These are phyloP conservation scores for Myiagra hebetior DNA, from an alignment of 2,113 vertebrate species.

Conservation along the genomic window DNA sequence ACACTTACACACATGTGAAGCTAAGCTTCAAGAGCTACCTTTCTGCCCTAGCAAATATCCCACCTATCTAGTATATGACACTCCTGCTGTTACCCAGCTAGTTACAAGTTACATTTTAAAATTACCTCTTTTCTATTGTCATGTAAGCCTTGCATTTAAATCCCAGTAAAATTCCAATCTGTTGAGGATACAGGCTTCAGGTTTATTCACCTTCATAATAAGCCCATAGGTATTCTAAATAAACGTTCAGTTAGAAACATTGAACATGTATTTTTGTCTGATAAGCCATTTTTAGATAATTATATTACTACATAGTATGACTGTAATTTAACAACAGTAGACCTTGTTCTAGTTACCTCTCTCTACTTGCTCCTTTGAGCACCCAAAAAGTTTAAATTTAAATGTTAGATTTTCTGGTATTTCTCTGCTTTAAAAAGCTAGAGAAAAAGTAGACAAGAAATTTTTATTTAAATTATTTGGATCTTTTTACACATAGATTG, in stretches of 20 bases:
- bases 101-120: not conserved
- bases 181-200: not conserved
- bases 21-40: not conserved
- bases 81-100: not conserved
- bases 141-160: not conserved
- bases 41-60: not conserved
- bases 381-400: not conserved
- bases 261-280: not conserved
- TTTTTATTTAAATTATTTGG: not conserved
- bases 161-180: not conserved
- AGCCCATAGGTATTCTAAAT: not conserved
- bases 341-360: not conserved
- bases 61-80: not conserved
- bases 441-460: not conserved
- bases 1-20: accelerated
- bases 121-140: not conserved
- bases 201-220: not conserved
- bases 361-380: not conserved
- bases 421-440: not conserved
- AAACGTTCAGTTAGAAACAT: not conserved
- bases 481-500: not conserved
- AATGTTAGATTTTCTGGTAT: not conserved
- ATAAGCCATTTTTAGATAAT: not conserved
- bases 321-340: not conserved
- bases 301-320: not conserved